A percentile compares a stretch with the other conserved stretches of the same genome.
Evolutionary conservation across 2,113 vertebrate species (phyloP).

Genomic region (Ceuthmochares aereus): DNA sequence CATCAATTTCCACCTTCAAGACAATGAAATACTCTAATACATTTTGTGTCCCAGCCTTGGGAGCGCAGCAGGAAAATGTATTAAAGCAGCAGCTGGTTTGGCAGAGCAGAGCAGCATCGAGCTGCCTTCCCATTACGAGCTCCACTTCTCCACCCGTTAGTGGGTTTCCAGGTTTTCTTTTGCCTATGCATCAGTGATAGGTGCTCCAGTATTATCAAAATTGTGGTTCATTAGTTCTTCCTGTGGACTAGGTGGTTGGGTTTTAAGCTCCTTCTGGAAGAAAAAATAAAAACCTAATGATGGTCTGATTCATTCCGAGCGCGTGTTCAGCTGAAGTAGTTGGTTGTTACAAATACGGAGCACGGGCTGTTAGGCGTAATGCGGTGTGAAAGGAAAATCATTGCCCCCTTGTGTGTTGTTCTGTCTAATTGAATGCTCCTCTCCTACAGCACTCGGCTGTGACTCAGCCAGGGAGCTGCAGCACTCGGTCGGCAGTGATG

Average conservation of each 20-base stretch:
- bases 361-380: conserved; percentile 26
- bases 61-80: background rate
- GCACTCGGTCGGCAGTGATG: accelerated
- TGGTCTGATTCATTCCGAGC: background rate
- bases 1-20: conserved; percentile 16
- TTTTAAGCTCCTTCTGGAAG: background rate
- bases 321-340: background rate
- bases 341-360: background rate
- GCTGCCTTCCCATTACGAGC: background rate
- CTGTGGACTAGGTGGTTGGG: background rate
- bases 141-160: background rate
- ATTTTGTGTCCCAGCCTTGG: background rate
- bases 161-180: background rate
- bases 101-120: background rate
- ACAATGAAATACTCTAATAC: background rate
- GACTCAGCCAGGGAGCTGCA: background rate
- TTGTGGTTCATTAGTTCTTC: background rate
- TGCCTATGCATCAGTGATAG: background rate
- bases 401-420: conserved; percentile 46
- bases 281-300: background rate
- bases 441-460: background rate
- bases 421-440: conserved; percentile 45
- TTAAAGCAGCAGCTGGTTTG: background rate
- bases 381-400: conserved; percentile 50
- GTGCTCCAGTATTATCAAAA: background rate